Percentiles rank a stretch among this genome's conserved stretches.
phyloP scores from a whole-genome alignment of 2,797 vertebrate species.

The Uromys caudimaculatus region DNA sequence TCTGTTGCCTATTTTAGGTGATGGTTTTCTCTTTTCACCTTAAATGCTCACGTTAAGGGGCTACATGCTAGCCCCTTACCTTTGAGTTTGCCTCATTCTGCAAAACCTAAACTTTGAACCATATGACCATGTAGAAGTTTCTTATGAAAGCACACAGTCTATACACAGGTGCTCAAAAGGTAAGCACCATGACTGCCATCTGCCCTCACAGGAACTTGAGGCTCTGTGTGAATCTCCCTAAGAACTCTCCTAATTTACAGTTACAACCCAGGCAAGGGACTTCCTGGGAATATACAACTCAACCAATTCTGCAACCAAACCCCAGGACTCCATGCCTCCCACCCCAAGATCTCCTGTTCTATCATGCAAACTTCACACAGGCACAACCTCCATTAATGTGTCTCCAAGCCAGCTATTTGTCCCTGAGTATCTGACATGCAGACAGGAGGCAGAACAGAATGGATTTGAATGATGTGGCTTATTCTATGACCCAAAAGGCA shows the following conservation, averaged over 20 bases:
- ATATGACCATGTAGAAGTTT: not conserved
- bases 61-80: not conserved
- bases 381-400: not conserved
- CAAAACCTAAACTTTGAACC: slow-evolving; percentile 20
- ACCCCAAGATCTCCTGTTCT: not conserved
- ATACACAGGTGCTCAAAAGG: not conserved
- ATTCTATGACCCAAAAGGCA: not conserved
- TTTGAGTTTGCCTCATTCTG: not conserved
- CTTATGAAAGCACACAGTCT: not conserved
- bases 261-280: not conserved
- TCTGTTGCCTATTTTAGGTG: not conserved
- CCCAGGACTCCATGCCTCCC: not conserved
- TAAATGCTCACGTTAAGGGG: not conserved
- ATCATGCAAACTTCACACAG: not conserved
- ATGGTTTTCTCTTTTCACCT: not conserved
- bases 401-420: not conserved
- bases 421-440: not conserved
- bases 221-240: not conserved
- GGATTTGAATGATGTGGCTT: not conserved
- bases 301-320: slow-evolving; percentile 53
- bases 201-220: not conserved
- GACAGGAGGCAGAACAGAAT: not conserved
- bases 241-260: slow-evolving; percentile 7
- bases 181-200: too few species aligned
- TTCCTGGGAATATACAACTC: not conserved